phyloP scores from a whole-genome alignment of 2,888 invertebrate species.

The Coelopa pilipes region DNA sequence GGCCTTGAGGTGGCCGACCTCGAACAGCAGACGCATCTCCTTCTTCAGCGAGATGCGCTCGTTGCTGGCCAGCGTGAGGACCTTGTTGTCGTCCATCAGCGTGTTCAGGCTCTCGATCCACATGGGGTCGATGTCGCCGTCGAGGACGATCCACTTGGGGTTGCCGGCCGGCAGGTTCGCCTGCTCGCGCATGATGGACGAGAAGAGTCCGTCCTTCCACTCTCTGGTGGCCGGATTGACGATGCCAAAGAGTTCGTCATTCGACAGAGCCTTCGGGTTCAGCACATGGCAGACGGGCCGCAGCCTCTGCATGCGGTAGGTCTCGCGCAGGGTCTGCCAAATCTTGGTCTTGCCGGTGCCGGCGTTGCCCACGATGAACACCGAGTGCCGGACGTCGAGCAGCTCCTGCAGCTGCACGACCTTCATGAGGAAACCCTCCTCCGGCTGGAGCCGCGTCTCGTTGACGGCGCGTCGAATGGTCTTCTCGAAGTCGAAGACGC shows the following conservation, averaged over 20 bases:
- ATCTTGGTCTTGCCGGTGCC: constrained; percentile 95
- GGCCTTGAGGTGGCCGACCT: constrained; percentile 89
- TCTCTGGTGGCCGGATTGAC: constrained; percentile 94
- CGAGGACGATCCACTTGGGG: constrained; percentile 94
- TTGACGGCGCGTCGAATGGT: constrained; percentile 80
- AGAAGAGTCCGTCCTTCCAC: constrained; percentile 92
- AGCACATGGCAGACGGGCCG: constrained; percentile 89
- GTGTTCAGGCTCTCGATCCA: constrained; percentile 98
- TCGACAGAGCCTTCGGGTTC: constrained; percentile 93
- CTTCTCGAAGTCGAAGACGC: constrained; percentile 87
- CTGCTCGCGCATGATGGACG: constrained; percentile 92
- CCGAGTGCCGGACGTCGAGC: constrained; percentile 93
- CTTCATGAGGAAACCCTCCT: constrained; percentile 88
- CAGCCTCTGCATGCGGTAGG: constrained; percentile 74
- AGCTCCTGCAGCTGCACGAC: constrained; percentile 93
- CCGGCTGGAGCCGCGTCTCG: constrained; percentile 89
- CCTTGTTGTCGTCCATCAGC: constrained; percentile 97
- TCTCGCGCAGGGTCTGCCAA: constrained; percentile 89
- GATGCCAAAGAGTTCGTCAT: constrained; percentile 93
- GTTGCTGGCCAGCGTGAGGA: constrained; percentile 92
- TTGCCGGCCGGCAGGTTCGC: constrained; percentile 86
- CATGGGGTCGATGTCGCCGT: constrained; percentile 83
- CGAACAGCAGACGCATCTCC: constrained; percentile 90
- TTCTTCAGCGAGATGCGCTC: constrained; percentile 92
- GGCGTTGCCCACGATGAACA: constrained; percentile 86